A percentile compares a stretch with the other conserved stretches of the same genome.
These are phyloP conservation scores for Pyrgus malvae DNA, from an alignment of 2,888 invertebrate species.

Conservation along the genomic window DNA sequence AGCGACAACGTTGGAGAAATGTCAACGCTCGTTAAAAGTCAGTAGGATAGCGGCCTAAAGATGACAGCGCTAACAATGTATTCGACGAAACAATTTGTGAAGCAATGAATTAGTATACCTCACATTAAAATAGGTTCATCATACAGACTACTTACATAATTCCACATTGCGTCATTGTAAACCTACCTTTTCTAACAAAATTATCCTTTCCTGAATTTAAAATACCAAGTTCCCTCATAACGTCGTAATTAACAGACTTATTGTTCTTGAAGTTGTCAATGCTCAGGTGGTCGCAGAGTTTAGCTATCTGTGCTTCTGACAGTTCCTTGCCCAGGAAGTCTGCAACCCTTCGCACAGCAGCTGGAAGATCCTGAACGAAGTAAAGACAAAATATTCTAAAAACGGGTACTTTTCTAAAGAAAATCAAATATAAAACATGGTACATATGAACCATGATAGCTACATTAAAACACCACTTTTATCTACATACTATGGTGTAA, in stretches of 20 bases:
- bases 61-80: too few relatives aligned
- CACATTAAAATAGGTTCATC: neutral
- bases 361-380: constrained; percentile 78
- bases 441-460: too few relatives aligned
- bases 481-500: too few relatives aligned
- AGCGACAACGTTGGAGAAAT: too few relatives aligned
- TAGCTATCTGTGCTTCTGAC: constrained; percentile 79
- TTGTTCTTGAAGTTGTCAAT: constrained; percentile 92
- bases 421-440: too few relatives aligned
- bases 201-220: constrained; percentile 79
- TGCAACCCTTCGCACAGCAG: constrained; percentile 81
- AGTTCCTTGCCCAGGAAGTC: constrained; percentile 83
- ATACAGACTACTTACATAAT: neutral
- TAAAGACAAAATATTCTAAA: neutral
- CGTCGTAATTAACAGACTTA: constrained; percentile 87
- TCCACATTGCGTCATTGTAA: too few relatives aligned
- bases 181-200: constrained; percentile 85
- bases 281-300: constrained; percentile 86
- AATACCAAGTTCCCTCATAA: constrained; percentile 83
- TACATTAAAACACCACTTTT: too few relatives aligned
- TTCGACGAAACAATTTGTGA: too few relatives aligned
- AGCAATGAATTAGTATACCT: neutral
- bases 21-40: too few relatives aligned
- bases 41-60: too few relatives aligned
- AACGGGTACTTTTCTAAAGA: too few relatives aligned